Conservation (phyloP, 2,113 vertebrate genomes). For the Paramisgurnus dabryanus region DNA sequence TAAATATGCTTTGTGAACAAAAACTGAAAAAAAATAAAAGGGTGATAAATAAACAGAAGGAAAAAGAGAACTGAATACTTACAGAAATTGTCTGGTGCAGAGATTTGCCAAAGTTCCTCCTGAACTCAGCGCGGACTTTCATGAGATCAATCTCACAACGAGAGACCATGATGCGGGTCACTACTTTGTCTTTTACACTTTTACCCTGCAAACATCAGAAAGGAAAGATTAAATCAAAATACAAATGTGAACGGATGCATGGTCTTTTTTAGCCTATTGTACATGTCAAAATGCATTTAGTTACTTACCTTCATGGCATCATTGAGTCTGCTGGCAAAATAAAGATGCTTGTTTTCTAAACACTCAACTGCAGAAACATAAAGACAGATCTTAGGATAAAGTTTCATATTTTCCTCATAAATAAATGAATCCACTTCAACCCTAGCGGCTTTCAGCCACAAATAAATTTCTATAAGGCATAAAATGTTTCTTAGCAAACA, state of each 20-base stretch:
- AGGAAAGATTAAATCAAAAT: background rate
- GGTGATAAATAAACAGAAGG: background rate
- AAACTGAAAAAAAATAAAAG: background rate
- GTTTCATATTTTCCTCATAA: background rate
- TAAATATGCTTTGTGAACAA: background rate
- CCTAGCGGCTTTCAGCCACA: background rate
- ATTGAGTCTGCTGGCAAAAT: conserved; percentile 87
- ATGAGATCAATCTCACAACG: conserved; percentile 93
- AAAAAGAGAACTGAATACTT: conserved; percentile 51
- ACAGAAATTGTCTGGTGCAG: conserved; percentile 86
- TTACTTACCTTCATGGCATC: conserved; percentile 92
- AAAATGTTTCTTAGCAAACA: conserved; percentile 21
- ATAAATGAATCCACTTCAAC: background rate
- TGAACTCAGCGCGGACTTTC: conserved; percentile 90
- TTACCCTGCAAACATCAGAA: conserved; percentile 77
- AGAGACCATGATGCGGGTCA: conserved; percentile 92
- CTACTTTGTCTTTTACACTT: conserved; percentile 86
- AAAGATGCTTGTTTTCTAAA: conserved; percentile 94
- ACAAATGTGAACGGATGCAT: too few relatives aligned
- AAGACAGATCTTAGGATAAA: background rate
- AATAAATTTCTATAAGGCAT: background rate
- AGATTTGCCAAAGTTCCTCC: conserved; percentile 84
- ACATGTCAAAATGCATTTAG: background rate
- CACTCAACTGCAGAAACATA: conserved; percentile 82
- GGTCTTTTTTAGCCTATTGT: background rate